A percentile compares a stretch with the other conserved stretches of the same genome.
These are phyloP conservation scores for Borostomias antarcticus DNA, from an alignment of 2,797 vertebrate genomes.

Conservation along the genomic window DNA sequence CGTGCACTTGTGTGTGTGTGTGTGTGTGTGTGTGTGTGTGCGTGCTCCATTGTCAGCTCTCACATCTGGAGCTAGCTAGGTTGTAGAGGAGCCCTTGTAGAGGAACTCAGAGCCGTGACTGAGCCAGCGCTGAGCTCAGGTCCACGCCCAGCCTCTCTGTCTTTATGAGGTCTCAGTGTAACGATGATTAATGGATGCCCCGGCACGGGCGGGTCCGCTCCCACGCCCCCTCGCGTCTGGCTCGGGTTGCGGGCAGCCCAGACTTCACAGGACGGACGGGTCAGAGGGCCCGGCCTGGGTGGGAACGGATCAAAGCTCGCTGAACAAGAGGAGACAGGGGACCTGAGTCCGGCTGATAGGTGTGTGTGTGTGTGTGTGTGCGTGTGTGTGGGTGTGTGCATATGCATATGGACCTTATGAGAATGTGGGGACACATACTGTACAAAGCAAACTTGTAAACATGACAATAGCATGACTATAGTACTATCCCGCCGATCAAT, in stretches of 20 bases:
- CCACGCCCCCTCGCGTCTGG: conserved; percentile 50
- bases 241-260: conserved; percentile 49
- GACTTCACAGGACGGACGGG: conserved; percentile 34
- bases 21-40: background rate
- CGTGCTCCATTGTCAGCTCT: conserved; percentile 29
- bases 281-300: conserved; percentile 55
- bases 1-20: conserved; percentile 6
- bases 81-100: conserved; percentile 26
- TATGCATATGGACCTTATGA: too few species aligned
- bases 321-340: conserved; percentile 47
- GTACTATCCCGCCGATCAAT: too few species aligned
- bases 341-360: background rate
- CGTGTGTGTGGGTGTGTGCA: background rate
- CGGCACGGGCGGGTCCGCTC: conserved; percentile 43
- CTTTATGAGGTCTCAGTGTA: conserved; percentile 46
- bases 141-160: conserved; percentile 32
- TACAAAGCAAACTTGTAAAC: too few species aligned
- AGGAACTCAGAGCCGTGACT: conserved; percentile 49
- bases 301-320: conserved; percentile 52
- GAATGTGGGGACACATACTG: too few species aligned
- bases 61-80: conserved; percentile 65
- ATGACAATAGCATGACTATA: too few species aligned
- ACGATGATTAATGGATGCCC: conserved; percentile 70
- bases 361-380: conserved; percentile 3
- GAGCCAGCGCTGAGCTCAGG: conserved; percentile 33